Conservation (phyloP, 2,797 vertebrate genomes). For the Rhynchotus rufescens region DNA sequence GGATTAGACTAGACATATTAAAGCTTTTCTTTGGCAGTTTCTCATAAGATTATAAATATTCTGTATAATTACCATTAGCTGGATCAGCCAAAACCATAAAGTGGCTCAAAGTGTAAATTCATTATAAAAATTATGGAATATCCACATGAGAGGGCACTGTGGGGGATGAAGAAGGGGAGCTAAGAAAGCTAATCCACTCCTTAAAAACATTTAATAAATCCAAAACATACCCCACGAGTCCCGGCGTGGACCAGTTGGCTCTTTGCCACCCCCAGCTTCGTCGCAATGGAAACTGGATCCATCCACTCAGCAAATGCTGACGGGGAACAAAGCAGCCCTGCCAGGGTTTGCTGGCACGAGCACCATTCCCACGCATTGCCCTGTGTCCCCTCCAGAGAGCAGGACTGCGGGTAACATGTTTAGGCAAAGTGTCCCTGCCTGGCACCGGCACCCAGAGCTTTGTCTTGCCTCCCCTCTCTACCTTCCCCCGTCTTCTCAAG, state of each 20-base stretch:
- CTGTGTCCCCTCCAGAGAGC: not conserved
- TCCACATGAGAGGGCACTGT: not conserved
- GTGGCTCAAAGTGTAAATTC: not conserved
- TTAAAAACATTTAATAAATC: not conserved
- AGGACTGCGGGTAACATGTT: not conserved
- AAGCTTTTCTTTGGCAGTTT: slow-evolving; percentile 9
- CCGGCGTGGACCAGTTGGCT: slow-evolving; percentile 1
- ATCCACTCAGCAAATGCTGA: not conserved
- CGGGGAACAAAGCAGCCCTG: not conserved
- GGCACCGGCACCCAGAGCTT: not conserved
- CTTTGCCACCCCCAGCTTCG: slow-evolving; percentile 5
- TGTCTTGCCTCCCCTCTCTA: not conserved
- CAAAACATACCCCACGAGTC: not conserved
- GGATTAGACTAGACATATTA: not conserved
- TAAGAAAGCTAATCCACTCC: not conserved
- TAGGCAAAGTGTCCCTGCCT: not conserved
- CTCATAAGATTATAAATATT: slow-evolving; percentile 20
- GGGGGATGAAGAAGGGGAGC: not conserved
- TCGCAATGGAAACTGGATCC: not conserved
- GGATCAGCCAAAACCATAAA: not conserved
- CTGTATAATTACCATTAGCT: not conserved
- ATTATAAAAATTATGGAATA: slow-evolving; percentile 10
- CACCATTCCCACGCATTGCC: slow-evolving; percentile 44
- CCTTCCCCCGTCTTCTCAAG: not conserved
- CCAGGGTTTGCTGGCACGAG: slow-evolving; percentile 13